Conservation (phyloP, 1,140 invertebrate genomes). For the Habropoda laboriosa region DNA sequence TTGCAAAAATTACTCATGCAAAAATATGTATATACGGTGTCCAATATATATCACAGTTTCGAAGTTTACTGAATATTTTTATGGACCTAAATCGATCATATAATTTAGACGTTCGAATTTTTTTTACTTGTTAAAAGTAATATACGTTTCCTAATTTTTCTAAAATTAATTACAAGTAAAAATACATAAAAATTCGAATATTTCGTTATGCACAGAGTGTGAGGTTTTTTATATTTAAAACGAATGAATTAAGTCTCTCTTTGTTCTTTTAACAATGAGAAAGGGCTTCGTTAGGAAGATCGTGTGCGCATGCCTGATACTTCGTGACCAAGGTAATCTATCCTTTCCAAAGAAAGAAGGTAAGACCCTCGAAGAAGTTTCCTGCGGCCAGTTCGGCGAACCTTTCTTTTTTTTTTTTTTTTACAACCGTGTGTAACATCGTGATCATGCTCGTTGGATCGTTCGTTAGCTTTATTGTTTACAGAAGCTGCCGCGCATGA, state of each 20-base stretch:
- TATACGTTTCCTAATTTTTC: too few species aligned
- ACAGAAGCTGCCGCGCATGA: constrained; percentile 41
- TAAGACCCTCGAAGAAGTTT: constrained; percentile 4
- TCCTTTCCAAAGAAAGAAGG: background rate
- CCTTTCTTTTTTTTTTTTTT: constrained; percentile 14
- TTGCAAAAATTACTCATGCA: background rate
- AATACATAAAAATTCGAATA: background rate
- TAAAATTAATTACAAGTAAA: too few species aligned
- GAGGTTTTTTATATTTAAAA: too few species aligned
- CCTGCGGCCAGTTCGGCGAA: constrained; percentile 5
- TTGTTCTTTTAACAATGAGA: background rate
- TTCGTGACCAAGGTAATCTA: constrained; percentile 31
- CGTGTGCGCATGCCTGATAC: background rate
- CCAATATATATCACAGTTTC: background rate
- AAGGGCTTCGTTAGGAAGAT: background rate
- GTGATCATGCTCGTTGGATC: constrained; percentile 12
- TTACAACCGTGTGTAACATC: background rate
- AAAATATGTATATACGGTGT: background rate
- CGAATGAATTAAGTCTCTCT: too few species aligned
- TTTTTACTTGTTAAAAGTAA: background rate
- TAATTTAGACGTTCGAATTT: too few species aligned
- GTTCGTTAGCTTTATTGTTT: constrained; percentile 40
- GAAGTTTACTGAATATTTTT: too few species aligned
- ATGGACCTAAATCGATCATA: too few species aligned
- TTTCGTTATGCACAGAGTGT: background rate